Evolutionary conservation across 2,113 vertebrate species (phyloP), one percentile per base, ranked within the genome.

Genomic region (Archocentrus centrarchus): DNA sequence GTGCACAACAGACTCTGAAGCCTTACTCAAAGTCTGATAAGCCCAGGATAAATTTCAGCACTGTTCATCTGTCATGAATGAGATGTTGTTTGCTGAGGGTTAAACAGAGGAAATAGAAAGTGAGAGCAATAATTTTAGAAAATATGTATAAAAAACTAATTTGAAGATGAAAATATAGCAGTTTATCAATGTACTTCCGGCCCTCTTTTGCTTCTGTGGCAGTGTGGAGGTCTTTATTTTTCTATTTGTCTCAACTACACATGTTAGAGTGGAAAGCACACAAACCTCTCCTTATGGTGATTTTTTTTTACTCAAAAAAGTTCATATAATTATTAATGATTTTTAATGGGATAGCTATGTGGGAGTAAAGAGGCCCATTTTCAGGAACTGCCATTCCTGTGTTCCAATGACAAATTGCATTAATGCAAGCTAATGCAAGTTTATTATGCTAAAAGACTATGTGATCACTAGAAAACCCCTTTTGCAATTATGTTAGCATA

Each of bases 11-110:
- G 64, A 85, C 57, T 27, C 41, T 37, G 15, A 37, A 80, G 55
- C 58, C 60, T 61, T 47, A 77, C 58, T 55, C 75, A 80, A 79
- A 44, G 39, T 73, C 22, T 59, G 63, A 85, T 62, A 75, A 77
- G 32, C 30, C 7, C 6, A 20, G 59, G 76, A 73, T 66, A 20
- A 37, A 80, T 86, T 85, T 59, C 58, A 75, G 24, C 59, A 57
- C 30, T 22, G 59, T 73, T 81, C 37, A 47, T 22, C 79, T 62
- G 53, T 53, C 5, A 5, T 59, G 24, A 76, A 84, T 85, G 68
- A 27, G 20, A 35, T 59, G 53, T 66, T 47, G 0, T 77, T 81
- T 81, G 27, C 68, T 41, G 24, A 30, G 62, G 20, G 68, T 83
- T 76, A 73, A 78, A 82, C 14, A 77, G 14, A 75, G 73, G 70